Evolutionary conservation across 2,797 vertebrate genomes (phyloP), one percentile per base, ranked within the genome.

Genomic region (Sandelia bainsii): DNA sequence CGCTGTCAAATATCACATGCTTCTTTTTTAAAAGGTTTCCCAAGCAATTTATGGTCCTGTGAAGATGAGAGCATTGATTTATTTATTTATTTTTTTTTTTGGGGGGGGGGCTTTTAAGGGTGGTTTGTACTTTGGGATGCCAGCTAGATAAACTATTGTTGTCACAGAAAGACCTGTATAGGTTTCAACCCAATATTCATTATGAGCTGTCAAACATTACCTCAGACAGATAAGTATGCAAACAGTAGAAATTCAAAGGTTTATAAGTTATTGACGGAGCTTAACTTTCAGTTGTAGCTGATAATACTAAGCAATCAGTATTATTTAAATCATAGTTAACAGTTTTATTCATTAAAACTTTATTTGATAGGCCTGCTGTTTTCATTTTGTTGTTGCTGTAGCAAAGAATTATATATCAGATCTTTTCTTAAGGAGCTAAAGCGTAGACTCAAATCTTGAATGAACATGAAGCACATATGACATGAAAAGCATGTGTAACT

Each of bases 1-100:
- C 44, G 3, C 40, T 62, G 29, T 70, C 25, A 70, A 72, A 72
- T 75, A 62, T 68, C 27, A n/a, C 25, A 40, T 44, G 40, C 50
- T 54, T 67, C 58, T 44, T 72, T 51, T 40, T 72, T 48, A 40
- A 11, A 75, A 59, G 46, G 20, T 20, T 79, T 70, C 63, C 25
- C 7, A 46, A 65, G 32, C 67, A 70, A 70, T 83, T 72, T 62
- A 66, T 80, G 57, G 57, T 73, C 49, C 62, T 40, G 59, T 63
- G 48, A 62, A 45, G 65, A 80, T 60, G 73, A 77, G 29, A 50
- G 46, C 62, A 86, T 87, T 71, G 72, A 78, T 84, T 80, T 83
- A 32, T 70, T 27, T 29, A 80, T 72, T 34, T 34, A 5, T 40
- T 40, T 17, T 42, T 42, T 16, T 42, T 17, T 42, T 16, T 6